Conservation (phyloP, 2,113 vertebrate species). For the Probosciger aterrimus region DNA sequence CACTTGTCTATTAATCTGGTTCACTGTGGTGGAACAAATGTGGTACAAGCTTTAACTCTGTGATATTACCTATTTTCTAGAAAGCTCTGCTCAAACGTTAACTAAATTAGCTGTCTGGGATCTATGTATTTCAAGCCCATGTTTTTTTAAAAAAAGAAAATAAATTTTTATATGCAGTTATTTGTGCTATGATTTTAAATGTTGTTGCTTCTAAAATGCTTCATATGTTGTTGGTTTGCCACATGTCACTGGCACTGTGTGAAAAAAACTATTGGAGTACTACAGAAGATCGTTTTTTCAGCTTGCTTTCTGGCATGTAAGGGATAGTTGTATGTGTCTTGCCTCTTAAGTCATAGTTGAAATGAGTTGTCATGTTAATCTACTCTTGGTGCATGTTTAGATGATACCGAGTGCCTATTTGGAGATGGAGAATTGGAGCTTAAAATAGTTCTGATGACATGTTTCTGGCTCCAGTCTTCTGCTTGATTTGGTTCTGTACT, state of each 20-base stretch:
- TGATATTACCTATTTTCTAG: neutral
- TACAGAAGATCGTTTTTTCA: neutral
- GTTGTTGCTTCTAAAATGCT: neutral
- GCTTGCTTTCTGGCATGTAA: neutral
- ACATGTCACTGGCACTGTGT: rapidly evolving
- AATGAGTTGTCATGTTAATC: neutral
- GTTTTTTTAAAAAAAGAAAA: neutral
- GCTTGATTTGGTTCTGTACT: neutral
- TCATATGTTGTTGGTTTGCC: neutral
- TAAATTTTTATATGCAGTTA: constrained; percentile 56
- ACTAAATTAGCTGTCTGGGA: neutral
- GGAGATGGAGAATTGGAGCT: neutral
- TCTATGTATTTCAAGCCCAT: neutral
- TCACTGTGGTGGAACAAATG: neutral
- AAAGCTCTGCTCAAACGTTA: neutral
- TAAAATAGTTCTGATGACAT: neutral
- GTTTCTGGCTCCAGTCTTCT: neutral
- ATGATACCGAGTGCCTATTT: neutral
- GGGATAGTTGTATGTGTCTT: neutral
- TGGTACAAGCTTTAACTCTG: neutral
- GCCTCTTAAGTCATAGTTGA: neutral
- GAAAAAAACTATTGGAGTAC: rapidly evolving
- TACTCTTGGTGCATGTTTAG: neutral
- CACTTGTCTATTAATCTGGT: neutral
- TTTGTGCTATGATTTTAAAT: neutral